Evolutionary conservation across 2,113 vertebrate species (phyloP).

Genomic region (Halcyon senegalensis): DNA sequence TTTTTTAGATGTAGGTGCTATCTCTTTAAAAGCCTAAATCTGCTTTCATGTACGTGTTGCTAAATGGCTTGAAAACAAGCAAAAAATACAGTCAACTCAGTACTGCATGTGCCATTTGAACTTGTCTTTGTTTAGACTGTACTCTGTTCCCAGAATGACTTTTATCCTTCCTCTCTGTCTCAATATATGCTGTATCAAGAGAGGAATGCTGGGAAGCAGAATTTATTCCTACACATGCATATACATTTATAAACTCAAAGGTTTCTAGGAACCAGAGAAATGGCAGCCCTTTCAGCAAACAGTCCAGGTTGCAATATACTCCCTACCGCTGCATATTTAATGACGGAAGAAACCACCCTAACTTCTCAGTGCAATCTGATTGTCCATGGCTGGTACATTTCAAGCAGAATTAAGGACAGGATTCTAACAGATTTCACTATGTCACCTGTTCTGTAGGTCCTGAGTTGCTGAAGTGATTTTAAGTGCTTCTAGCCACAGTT

Average conservation of each 20-base stretch:
- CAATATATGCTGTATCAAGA: not conserved
- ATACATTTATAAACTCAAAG: not conserved
- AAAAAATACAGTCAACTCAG: not conserved
- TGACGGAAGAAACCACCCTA: fast-evolving
- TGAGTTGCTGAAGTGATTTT: not conserved
- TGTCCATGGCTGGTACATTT: not conserved
- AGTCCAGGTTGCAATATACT: not conserved
- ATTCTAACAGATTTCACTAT: not conserved
- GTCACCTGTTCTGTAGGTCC: not conserved
- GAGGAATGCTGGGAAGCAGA: not conserved
- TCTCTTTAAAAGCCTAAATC: not conserved
- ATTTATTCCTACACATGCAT: not conserved
- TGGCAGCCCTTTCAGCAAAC: not conserved
- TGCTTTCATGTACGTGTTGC: not conserved
- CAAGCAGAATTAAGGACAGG: not conserved
- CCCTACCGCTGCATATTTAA: not conserved
- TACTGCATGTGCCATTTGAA: not conserved
- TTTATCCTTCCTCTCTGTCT: not conserved
- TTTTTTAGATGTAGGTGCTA: constrained; percentile 2
- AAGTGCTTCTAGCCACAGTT: not conserved
- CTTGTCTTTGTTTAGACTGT: not conserved
- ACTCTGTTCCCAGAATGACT: not conserved
- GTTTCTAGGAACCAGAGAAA: not conserved
- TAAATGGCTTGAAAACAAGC: constrained; percentile 5
- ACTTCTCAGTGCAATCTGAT: not conserved